Evolutionary conservation across 2,888 invertebrate genomes (phyloP), one percentile per base, ranked within the genome.

Genomic region (Andrena dorsata): DNA sequence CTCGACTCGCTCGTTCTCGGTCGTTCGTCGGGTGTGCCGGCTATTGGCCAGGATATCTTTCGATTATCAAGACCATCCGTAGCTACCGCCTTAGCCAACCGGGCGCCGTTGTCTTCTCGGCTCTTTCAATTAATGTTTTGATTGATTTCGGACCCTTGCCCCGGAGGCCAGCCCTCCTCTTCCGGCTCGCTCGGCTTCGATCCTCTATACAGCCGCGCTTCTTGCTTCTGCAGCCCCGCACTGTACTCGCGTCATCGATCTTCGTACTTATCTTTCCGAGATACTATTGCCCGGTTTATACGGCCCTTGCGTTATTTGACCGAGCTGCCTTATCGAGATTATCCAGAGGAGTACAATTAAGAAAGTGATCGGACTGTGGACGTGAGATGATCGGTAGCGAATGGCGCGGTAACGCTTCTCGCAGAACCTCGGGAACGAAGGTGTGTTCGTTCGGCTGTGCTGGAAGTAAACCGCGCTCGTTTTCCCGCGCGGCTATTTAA

Each of bases 61-160:
- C 92, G 92, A 93, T 93, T 92, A 93, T 93, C 93, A 90, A 92
- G 91, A 92, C 90, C 89, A 88, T 91, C 90, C 90, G 86, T 88
- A 88, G 90, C 91, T 85, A 89, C 88, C 90, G 90, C 89, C 89
- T 92, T 91, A 92, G 90, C 85, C 88, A 87, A 85, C 86, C 84
- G 88, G 87, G 88, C 82, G 87, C 91, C 90, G 93, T 93, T 93
- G 93, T 94, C 93, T 93, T 93, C 91, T 89, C 89, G 86, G 91
- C 92, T 93, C 93, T 93, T 93, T 93, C 93, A 93, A 94, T 94
- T 93, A 94, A 93, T 93, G 93, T 93, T 93, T 93, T 93, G 93
- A 94, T 94, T 93, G 93, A 94, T 93, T 94, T 92, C 92, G 90
- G 89, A 87, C 90, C 89, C 88, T 87, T 88, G 85, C 85, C 82